phyloP scores from a whole-genome alignment of 2,113 vertebrate species.

The Porphyrio hochstetteri region DNA sequence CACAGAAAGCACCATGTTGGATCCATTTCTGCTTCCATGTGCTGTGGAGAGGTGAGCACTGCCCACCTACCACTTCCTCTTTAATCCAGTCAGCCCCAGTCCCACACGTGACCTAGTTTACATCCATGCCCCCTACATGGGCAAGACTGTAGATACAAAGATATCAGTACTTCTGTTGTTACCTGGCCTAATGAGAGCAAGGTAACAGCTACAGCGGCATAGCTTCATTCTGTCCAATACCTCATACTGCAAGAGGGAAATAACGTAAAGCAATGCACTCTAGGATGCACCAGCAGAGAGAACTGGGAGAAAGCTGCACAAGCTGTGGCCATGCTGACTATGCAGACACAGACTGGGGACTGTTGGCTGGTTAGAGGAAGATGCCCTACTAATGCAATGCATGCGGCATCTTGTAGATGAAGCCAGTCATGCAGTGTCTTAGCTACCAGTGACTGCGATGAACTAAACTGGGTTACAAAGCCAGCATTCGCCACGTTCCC shows the following conservation, averaged over 20 bases:
- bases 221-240: not conserved
- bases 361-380: not conserved
- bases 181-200: not conserved
- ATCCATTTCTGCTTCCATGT: not conserved
- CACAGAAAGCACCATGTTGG: not conserved
- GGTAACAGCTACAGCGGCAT: not conserved
- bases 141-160: not conserved
- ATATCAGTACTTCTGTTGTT: not conserved
- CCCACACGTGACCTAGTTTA: not conserved
- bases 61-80: not conserved
- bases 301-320: not conserved
- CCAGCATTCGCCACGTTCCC: rapidly evolving
- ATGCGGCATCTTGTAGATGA: not conserved
- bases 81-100: not conserved
- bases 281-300: not conserved
- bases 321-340: not conserved
- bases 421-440: not conserved
- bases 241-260: not conserved
- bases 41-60: not conserved
- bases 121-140: not conserved
- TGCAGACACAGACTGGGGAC: not conserved
- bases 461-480: not conserved
- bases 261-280: not conserved
- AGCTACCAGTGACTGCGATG: not conserved
- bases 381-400: not conserved